Evolutionary conservation across 1,140 invertebrate species (phyloP).

Genomic region (Muscidifurax raptorellus): DNA sequence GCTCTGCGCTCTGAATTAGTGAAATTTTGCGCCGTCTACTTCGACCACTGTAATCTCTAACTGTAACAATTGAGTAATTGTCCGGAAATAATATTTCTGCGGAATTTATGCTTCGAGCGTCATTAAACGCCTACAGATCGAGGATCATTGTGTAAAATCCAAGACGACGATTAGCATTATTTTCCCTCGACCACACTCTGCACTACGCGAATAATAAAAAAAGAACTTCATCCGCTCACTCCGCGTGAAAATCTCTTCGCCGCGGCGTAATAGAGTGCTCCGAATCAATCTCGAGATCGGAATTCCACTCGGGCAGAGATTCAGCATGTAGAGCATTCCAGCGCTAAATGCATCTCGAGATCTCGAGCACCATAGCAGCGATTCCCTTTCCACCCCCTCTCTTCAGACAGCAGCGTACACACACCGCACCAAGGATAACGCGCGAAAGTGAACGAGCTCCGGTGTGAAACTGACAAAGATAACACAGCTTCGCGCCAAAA

Average conservation of each 20-base stretch:
- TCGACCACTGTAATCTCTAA: neutral
- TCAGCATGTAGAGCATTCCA: slow-evolving; percentile 2
- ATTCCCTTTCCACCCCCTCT: neutral
- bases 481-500: neutral
- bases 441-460: neutral
- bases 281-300: neutral
- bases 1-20: neutral
- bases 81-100: too few species aligned
- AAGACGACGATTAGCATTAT: too few species aligned
- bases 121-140: too few species aligned
- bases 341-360: slow-evolving; percentile 22
- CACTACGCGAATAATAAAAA: too few species aligned
- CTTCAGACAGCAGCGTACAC: neutral
- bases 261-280: neutral
- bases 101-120: too few species aligned
- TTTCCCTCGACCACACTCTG: too few species aligned
- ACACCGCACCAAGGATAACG: neutral
- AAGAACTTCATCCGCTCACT: neutral
- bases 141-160: too few species aligned
- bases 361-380: slow-evolving; percentile 7
- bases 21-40: neutral
- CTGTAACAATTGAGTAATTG: neutral
- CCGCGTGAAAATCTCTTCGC: neutral
- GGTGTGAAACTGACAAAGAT: neutral
- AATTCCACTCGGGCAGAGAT: slow-evolving; percentile 24